Base-by-base conservation (phyloP, 2,888 invertebrate species). In the Mythimna lalbum region DNA sequence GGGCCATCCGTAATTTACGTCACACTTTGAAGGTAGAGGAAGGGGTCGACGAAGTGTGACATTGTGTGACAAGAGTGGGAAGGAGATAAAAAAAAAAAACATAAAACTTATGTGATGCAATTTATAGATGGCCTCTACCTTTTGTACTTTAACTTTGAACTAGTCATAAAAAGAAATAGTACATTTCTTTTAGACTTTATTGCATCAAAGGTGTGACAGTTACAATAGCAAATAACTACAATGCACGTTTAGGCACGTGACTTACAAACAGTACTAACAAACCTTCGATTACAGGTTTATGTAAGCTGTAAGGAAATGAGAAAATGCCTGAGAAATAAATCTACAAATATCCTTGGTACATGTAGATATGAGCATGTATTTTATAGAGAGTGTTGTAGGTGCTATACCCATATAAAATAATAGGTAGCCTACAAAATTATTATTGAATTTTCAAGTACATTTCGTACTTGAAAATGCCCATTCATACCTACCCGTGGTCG, bases 221-320 rank as follows among this genome's bases (percentile, higher is more conserved):
- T 72, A 53, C 62, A 81, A 65, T 63, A 62, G 33, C 61, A 67
- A 70, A 59, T 64, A 66, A 57, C 27, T 53, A 60, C 50, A 39
- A 36, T 47, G 36, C 63, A 66, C 60, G 59, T 77, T 60, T 52
- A 56, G 21, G 53, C 68, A 81, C 67, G 72, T 79, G 78, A 63
- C 27, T 63, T 60, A 23, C 21, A 76, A 81, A 71, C 64, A 65
- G 61, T 81, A 80, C 52, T 43, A 50, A 61, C 47, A 57, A 70
- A 76, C 68, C 60, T 81, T 60, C 63, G 60, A 77, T 79, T 81
- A 66, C 55, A 19, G 78, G 23, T 68, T 72, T 81, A 72, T 63
- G 65, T 81, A 72, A 63, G 39, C 23, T 61, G 21, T 50, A 52
- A 72, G 62, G 64, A 81, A 72, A 81, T 72, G 55, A 59, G 59